phyloP scores from a whole-genome alignment of 2,113 vertebrate species.

The Sciurus niger region DNA sequence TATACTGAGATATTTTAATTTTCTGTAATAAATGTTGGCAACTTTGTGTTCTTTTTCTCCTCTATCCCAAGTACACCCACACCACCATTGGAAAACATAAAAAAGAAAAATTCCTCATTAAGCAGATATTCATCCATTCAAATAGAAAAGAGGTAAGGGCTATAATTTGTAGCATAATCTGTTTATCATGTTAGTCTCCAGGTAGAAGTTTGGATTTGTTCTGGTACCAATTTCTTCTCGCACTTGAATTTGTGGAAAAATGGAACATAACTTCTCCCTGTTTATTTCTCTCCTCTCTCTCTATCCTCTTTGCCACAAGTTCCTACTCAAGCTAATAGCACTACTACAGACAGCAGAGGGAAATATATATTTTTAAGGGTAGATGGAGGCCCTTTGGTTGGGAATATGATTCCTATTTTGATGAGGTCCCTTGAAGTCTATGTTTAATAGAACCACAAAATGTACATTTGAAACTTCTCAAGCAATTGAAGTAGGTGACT shows the following conservation, averaged over 20 bases:
- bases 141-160: neutral
- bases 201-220: neutral
- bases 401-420: neutral
- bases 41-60: neutral
- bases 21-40: neutral
- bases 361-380: neutral
- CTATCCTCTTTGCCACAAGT: neutral
- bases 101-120: neutral
- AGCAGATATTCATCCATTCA: neutral
- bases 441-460: neutral
- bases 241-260: neutral
- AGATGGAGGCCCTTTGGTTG: neutral
- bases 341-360: neutral
- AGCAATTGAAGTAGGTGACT: conserved; percentile 9
- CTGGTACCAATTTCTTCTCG: neutral
- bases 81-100: neutral
- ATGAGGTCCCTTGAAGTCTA: neutral
- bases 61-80: neutral
- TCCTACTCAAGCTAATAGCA: neutral
- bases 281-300: neutral
- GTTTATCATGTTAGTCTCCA: neutral
- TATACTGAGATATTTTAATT: neutral
- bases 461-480: neutral
- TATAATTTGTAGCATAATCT: neutral
- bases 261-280: neutral